A percentile compares a stretch with the other conserved stretches of the same genome.
Conservation (phyloP, 2,113 vertebrate genomes). For the Microcebus tavaratra region DNA sequence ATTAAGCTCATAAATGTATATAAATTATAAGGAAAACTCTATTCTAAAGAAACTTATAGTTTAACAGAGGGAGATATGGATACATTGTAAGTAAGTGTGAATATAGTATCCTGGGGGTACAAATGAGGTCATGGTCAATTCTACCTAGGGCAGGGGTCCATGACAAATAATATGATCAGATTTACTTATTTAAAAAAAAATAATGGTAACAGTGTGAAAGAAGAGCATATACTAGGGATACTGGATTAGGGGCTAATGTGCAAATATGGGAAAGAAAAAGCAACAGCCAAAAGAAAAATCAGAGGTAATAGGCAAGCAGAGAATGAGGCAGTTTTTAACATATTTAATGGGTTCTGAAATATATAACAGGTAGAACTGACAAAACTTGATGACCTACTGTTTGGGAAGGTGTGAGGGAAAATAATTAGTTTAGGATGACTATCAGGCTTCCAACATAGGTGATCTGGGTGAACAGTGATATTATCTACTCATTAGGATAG, state of each 20-base stretch:
- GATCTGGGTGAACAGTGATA: neutral
- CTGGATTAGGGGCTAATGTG: neutral
- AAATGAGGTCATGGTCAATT: neutral
- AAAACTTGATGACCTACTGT: neutral
- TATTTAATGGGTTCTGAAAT: neutral
- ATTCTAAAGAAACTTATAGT: neutral
- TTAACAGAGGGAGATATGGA: neutral
- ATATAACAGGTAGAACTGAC: neutral
- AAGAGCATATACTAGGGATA: neutral
- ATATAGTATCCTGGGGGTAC: neutral
- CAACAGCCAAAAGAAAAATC: neutral
- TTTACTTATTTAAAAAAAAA: conserved; percentile 2
- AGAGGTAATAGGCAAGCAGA: neutral
- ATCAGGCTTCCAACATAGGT: neutral
- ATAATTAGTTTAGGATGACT: neutral
- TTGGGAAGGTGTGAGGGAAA: neutral
- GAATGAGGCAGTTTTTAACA: neutral
- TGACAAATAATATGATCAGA: neutral
- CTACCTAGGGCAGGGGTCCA: neutral
- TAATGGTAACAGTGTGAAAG: neutral
- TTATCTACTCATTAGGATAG: neutral
- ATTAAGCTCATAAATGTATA: neutral
- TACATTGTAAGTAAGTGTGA: neutral
- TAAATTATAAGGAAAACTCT: neutral
- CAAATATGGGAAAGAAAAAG: neutral